Base-by-base conservation (phyloP, 2,888 invertebrate genomes). In the Chloroclystis v-ata region DNA sequence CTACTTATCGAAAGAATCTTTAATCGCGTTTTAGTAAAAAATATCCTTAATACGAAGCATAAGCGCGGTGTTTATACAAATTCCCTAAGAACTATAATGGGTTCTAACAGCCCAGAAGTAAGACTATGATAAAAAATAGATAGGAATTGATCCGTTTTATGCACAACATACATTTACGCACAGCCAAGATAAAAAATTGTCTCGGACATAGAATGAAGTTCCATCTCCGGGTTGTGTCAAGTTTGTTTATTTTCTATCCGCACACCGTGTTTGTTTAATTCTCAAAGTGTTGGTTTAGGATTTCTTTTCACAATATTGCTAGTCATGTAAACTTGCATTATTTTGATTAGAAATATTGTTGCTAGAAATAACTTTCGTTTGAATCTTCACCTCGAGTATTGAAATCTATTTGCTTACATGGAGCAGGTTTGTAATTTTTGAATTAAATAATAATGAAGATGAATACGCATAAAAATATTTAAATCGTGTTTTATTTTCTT, bases 241-340 rank as follows among this genome's bases (percentile, higher is more conserved):
- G 63, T 57, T 62, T 65, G 68, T 66, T 63, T 69, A 67, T 63
- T 60, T 71, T 62, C 68, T 71, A 70, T 67, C 67, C 46, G 54
- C 52, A 49, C 35, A 60, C 65, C 60, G 61, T 81, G 78, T 78
- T 82, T 82, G 69, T 75, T 68, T 77, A 76, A 78, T 80, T 72
- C 71, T 61, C 64, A 61, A 72, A 75, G 66, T 75, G 76, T 69
- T 71, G 64, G 63, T 63, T 72, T 71, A 68, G 67, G 63, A 60
- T 54, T 59, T 67, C 47, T 45, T 46, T 49, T 47, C 44, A 54
- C 73, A 76, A 73, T 72, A 70, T 77, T 67, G 76, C 78, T 68
- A 78, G 78, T 80, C 82, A 82, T 37, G 51, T 54, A 55, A 45
- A 58, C 50, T 53, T 49, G 49, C 44, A 44, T 53, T 62, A 52